These are phyloP conservation scores for Phyllostomus hastatus DNA, from an alignment of 2,113 vertebrate species.

Conservation along the genomic window DNA sequence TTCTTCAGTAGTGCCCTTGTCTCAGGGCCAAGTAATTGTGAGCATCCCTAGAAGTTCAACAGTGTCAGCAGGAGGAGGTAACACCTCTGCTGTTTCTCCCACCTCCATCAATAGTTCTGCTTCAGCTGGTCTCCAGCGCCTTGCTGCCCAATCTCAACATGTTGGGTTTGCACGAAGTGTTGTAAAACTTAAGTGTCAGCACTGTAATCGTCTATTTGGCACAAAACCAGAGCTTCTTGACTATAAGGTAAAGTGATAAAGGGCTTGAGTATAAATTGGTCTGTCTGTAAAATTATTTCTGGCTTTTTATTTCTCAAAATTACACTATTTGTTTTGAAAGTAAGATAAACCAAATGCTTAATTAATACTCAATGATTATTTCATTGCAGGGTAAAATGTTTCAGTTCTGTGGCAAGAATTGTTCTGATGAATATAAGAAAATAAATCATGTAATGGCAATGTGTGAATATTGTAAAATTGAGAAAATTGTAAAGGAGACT, in stretches of 20 bases:
- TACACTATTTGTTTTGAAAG: conserved; percentile 11
- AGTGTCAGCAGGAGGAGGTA: conserved; percentile 77
- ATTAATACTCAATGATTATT: conserved; percentile 61
- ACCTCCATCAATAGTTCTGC: conserved; percentile 82
- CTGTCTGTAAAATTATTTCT: conserved; percentile 25
- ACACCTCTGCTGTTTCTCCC: conserved; percentile 81
- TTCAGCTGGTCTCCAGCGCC: conserved; percentile 85
- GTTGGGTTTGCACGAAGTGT: conserved; percentile 80
- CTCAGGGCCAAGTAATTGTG: conserved; percentile 86
- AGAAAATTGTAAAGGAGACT: conserved; percentile 91
- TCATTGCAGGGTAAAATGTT: conserved; percentile 90
- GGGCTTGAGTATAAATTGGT: background rate
- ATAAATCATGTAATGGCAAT: conserved; percentile 85
- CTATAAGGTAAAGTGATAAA: conserved; percentile 87
- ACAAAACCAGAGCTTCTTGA: conserved; percentile 92
- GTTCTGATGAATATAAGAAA: conserved; percentile 92
- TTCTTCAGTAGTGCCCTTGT: conserved; percentile 85
- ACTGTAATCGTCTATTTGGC: conserved; percentile 86
- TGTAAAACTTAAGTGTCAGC: conserved; percentile 88
- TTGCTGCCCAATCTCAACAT: conserved; percentile 87
- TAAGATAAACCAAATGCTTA: conserved; percentile 38
- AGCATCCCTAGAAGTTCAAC: conserved; percentile 82
- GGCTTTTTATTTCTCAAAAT: conserved; percentile 35
- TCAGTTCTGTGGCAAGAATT: conserved; percentile 90
- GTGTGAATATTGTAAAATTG: conserved; percentile 96